Evolutionary conservation across 2,888 invertebrate species (phyloP).

Genomic region (Aricia artaxerxes): DNA sequence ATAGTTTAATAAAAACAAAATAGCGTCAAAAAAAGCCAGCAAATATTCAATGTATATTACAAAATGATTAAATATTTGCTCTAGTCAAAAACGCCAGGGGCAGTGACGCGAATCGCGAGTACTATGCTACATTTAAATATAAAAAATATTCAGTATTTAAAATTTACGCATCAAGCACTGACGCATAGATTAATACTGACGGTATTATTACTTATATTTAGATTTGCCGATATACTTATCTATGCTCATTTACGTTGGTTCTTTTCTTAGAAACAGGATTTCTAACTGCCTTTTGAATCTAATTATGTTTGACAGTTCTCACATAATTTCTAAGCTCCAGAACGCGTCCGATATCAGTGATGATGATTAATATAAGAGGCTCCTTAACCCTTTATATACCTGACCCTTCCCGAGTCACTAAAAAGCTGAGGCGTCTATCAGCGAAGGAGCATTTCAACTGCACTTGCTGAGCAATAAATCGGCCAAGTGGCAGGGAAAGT

Average conservation of each 20-base stretch:
- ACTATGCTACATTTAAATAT: neutral
- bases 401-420: neutral
- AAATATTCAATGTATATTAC: conserved; percentile 53
- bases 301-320: neutral
- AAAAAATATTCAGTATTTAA: neutral
- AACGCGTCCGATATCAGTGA: neutral
- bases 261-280: neutral
- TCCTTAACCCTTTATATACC: neutral
- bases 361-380: neutral
- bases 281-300: neutral
- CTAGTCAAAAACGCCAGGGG: conserved; percentile 3
- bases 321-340: neutral
- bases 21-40: conserved; percentile 42
- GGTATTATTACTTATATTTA: neutral
- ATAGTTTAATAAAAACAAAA: conserved; percentile 24
- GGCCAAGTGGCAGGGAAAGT: conserved; percentile 75
- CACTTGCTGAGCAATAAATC: conserved; percentile 63
- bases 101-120: neutral
- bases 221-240: neutral
- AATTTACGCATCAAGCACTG: neutral
- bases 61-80: conserved; percentile 18
- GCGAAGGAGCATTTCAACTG: conserved; percentile 42
- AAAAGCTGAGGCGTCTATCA: conserved; percentile 21
- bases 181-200: neutral
- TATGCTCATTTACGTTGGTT: neutral